Evolutionary conservation across 2,888 invertebrate genomes (phyloP).

Genomic region (Yponomeuta cagnagella): DNA sequence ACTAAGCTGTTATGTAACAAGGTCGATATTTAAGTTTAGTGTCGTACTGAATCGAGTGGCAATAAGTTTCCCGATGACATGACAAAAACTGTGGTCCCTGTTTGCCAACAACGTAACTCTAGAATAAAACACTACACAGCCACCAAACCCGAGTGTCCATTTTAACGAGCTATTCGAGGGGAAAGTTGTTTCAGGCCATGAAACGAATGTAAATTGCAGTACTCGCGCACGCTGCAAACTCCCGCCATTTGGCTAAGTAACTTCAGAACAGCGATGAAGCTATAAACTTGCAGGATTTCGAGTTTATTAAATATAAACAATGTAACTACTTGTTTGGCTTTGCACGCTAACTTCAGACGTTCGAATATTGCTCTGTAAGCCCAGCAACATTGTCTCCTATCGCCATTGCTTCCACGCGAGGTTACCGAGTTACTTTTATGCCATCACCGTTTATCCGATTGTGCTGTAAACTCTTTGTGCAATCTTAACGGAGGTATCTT

Average conservation of each 20-base stretch:
- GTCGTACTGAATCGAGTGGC: background rate
- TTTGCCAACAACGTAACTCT: background rate
- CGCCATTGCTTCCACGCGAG: background rate
- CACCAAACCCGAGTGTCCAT: constrained; percentile 19
- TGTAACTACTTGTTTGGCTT: constrained; percentile 24
- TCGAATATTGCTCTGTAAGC: background rate
- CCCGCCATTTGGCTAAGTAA: constrained; percentile 39
- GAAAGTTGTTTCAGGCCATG: constrained; percentile 21
- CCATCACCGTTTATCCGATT: background rate
- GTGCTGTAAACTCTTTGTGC: background rate
- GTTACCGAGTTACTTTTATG: background rate
- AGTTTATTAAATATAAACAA: constrained; percentile 48
- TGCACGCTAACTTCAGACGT: constrained; percentile 13
- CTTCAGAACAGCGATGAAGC: constrained; percentile 39
- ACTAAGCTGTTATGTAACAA: too few species aligned
- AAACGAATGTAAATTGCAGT: constrained; percentile 27
- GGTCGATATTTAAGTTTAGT: background rate
- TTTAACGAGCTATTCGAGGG: constrained; percentile 23
- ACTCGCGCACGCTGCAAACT: constrained; percentile 29
- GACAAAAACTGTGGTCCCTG: background rate
- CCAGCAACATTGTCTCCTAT: background rate
- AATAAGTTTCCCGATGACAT: background rate
- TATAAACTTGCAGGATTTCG: constrained; percentile 41
- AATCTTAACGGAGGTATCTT: background rate
- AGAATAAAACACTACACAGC: constrained; percentile 3